Conservation (phyloP, 2,797 vertebrate species). For the Enteromius anoplus region DNA sequence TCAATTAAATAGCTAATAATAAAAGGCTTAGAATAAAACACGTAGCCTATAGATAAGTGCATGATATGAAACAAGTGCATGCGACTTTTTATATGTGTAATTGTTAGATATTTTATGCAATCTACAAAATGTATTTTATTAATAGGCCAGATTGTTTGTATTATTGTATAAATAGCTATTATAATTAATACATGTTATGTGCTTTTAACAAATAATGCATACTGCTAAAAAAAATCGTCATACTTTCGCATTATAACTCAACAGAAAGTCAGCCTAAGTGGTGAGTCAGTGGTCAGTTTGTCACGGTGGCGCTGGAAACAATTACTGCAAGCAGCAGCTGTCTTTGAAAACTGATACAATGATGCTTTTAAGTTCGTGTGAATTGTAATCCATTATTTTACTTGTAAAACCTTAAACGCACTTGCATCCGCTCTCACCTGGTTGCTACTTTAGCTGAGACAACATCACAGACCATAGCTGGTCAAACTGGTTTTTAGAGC, state of each 20-base stretch:
- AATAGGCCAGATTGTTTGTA: background rate
- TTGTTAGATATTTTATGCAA: background rate
- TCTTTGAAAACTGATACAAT: background rate
- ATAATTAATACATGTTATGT: background rate
- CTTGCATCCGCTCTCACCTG: background rate
- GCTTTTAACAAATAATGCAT: background rate
- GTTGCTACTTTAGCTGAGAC: background rate
- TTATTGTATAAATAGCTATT: background rate
- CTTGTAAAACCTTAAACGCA: background rate
- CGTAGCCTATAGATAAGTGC: background rate
- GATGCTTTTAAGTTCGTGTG: background rate
- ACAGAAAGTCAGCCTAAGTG: background rate
- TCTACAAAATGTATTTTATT: background rate
- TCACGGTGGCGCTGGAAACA: slow-evolving; percentile 23
- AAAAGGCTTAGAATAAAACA: background rate
- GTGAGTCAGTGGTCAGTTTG: slow-evolving; percentile 20
- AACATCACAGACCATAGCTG: background rate
- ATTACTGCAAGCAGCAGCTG: background rate
- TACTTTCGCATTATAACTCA: background rate
- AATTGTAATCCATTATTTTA: background rate
- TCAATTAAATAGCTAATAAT: background rate
- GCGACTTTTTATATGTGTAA: background rate
- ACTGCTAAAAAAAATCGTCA: background rate
- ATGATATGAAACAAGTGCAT: background rate
- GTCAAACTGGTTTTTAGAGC: background rate